These are phyloP conservation scores for Tetragonula carbonaria DNA, from an alignment of 2,888 invertebrate genomes.

Conservation along the genomic window DNA sequence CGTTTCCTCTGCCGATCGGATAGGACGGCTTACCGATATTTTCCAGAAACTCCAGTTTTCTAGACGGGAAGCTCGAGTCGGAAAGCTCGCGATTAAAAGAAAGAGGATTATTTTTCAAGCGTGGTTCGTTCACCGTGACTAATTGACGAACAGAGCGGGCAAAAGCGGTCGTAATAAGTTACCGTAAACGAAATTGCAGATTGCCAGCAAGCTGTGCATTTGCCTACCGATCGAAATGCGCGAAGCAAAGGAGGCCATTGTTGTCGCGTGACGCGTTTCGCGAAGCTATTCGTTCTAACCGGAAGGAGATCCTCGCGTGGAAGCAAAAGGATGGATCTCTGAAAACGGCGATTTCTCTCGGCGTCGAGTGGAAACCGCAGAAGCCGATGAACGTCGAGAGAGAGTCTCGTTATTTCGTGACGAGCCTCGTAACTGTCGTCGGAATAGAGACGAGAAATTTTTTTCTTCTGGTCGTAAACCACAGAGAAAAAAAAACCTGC, in stretches of 20 bases:
- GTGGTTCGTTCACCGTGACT: constrained; percentile 14
- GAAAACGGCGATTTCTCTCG: constrained; percentile 15
- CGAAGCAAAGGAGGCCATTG: constrained; percentile 1
- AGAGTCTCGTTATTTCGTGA: not conserved
- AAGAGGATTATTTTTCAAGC: not conserved
- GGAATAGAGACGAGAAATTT: not conserved
- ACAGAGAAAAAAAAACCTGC: not conserved
- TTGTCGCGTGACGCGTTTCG: constrained; percentile 42
- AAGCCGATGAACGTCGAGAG: not conserved
- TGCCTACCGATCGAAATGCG: constrained; percentile 14
- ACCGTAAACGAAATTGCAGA: constrained; percentile 34
- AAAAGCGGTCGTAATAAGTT: constrained; percentile 38
- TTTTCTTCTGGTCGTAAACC: constrained; percentile 4
- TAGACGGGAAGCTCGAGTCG: not conserved
- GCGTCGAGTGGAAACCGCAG: constrained; percentile 16
- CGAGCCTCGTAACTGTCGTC: not conserved
- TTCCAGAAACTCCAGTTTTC: not conserved
- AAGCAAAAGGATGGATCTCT: not conserved
- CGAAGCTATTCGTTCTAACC: constrained; percentile 5
- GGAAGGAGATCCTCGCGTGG: constrained; percentile 5
- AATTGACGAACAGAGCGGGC: constrained; percentile 27
- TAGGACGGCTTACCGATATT: not conserved
- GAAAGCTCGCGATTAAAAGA: not conserved
- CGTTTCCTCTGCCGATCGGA: not conserved
- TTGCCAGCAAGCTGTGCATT: constrained; percentile 8